Base-by-base conservation (phyloP, 2,888 invertebrate species). In the Himalopsyche tibetana region DNA sequence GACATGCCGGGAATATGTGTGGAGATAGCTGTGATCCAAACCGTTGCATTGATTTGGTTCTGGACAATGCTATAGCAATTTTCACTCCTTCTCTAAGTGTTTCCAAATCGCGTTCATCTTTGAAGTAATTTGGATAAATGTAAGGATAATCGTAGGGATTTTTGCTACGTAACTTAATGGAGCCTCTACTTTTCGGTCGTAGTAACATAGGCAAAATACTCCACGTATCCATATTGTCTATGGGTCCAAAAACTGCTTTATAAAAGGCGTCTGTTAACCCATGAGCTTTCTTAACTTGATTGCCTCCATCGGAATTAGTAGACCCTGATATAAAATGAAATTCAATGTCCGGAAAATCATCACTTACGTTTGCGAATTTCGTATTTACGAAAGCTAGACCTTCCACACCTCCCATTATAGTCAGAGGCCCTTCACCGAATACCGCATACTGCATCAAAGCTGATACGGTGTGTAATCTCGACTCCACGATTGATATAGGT, bases 81-180 rank as follows among this genome's bases (percentile, higher is more conserved):
- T 98, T 98, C 0, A 96, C 97, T 0, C 98, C 98, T 92, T 98
- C 98, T 0, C 98, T 93, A 69, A 98, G 91, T 0, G 96, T 96
- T 88, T 96, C 96, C 88, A 97, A 93, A 89, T 99, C 99, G 88
- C 95, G 93, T 36, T 96, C 95, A 85, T 97, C 96, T 28, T 95
- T 91, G 90, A 99, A 95, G 90, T 99, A 99, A 90, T 99, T 99
- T 0, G 99, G 98, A 89, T 98, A 96, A 85, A 99, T 98, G 87
- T 96, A 94, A 0, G 99, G 99, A 89, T 97, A 96, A 86, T 97
- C 96, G 89, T 96, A 95, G 0, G 99, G 98, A 91, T 98, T 96
- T 17, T 94, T 95, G 89, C 97, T 97, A 11, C 96, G 94, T 36
- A 99, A 91, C 89, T 95, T 96, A 40, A 99, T 95, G 42, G 94